Percentiles rank a stretch among this genome's conserved stretches.
phyloP scores from a whole-genome alignment of 2,113 vertebrate genomes.

The Tragelaphus scriptus region DNA sequence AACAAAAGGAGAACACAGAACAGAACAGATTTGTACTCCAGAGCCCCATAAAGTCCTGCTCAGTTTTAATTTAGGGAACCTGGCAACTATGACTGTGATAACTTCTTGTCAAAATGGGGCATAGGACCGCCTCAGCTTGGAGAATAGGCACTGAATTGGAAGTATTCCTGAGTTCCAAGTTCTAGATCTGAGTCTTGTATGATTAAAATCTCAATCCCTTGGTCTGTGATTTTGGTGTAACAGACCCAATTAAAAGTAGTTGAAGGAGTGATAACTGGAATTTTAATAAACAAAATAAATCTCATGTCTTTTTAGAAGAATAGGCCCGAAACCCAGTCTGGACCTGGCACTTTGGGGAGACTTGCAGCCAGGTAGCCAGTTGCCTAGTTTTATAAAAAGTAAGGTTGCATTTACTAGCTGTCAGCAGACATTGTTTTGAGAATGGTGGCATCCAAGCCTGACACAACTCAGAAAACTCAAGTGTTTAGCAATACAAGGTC shows the following conservation, averaged over 20 bases:
- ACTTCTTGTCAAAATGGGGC: neutral
- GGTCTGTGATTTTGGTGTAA: neutral
- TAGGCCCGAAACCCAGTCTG: neutral
- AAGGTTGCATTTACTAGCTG: neutral
- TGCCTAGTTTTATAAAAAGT: neutral
- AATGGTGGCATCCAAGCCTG: neutral
- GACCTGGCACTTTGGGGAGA: neutral
- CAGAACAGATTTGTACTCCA: neutral
- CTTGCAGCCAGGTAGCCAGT: neutral
- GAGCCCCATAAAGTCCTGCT: neutral
- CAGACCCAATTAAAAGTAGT: neutral
- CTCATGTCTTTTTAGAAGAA: neutral
- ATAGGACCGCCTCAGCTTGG: neutral
- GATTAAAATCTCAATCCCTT: neutral
- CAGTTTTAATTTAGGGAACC: neutral
- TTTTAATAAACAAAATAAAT: neutral
- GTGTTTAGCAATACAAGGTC: neutral
- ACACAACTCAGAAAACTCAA: neutral
- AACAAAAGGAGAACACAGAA: neutral
- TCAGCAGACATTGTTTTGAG: neutral
- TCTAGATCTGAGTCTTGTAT: neutral
- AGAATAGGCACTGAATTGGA: neutral
- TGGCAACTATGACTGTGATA: neutral
- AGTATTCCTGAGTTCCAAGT: neutral
- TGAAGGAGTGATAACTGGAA: neutral